Conservation (phyloP, 2,797 vertebrate species). For the Alauda arvensis region DNA sequence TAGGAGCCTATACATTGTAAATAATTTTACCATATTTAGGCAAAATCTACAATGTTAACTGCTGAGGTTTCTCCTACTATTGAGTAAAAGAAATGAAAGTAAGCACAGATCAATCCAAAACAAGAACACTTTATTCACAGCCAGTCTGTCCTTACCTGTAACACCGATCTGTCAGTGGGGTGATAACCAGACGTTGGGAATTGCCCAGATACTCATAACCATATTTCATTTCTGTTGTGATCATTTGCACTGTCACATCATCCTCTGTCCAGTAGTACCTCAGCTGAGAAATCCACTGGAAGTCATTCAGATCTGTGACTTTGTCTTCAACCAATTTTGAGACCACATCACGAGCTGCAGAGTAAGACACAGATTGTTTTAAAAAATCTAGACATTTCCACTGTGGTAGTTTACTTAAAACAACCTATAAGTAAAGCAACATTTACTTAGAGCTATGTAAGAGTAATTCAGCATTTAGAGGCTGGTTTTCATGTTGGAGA, state of each 20-base stretch:
- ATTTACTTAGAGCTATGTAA: neutral
- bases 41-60: neutral
- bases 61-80: neutral
- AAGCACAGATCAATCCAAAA: neutral
- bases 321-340: conserved; percentile 77
- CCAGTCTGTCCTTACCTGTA: conserved; percentile 78
- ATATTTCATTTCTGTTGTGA: conserved; percentile 86
- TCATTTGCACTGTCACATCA: conserved; percentile 87
- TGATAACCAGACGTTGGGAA: conserved; percentile 88
- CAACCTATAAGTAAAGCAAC: neutral
- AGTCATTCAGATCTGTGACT: conserved; percentile 83
- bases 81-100: neutral
- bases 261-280: conserved; percentile 86
- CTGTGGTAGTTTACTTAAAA: neutral
- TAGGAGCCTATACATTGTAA: neutral
- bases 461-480: neutral
- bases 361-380: neutral
- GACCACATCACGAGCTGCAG: conserved; percentile 86
- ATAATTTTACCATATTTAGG: neutral
- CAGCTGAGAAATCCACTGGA: conserved; percentile 92
- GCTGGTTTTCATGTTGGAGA: neutral
- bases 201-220: conserved; percentile 95
- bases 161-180: conserved; percentile 90
- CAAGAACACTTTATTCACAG: neutral
- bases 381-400: neutral